phyloP scores from a whole-genome alignment of 2,888 invertebrate genomes.

The Parnassius mnemosyne region DNA sequence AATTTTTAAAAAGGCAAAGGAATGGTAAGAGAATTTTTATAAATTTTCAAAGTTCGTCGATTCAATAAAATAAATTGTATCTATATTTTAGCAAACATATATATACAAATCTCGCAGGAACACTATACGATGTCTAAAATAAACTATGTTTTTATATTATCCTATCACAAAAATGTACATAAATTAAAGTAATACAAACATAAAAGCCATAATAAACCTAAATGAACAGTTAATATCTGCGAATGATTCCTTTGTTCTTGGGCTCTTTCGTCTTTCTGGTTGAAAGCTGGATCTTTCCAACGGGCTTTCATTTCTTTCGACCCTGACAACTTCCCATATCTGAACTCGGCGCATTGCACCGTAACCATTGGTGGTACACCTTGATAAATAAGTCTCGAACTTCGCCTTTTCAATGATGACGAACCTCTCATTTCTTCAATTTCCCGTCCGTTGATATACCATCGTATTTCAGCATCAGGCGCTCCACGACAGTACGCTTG shows the following conservation, averaged over 20 bases:
- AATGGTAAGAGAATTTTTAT: neutral
- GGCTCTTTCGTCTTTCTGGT: conserved; percentile 39
- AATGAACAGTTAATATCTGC: conserved; percentile 26
- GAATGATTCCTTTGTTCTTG: conserved; percentile 43
- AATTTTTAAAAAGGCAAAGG: no score
- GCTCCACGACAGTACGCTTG: conserved; percentile 62
- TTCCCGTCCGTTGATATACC: conserved; percentile 68
- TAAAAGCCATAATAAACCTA: conserved; percentile 31
- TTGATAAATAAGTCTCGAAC: conserved; percentile 53
- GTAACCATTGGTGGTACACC: conserved; percentile 73
- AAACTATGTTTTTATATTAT: conserved; percentile 8
- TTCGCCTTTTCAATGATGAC: conserved; percentile 46
- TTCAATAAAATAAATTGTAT: conserved; percentile 21
- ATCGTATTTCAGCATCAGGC: conserved; percentile 57
- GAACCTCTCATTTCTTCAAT: conserved; percentile 51
- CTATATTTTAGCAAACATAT: conserved; percentile 19
- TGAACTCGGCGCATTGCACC: conserved; percentile 73
- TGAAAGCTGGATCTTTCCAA: conserved; percentile 44
- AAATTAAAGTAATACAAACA: conserved; percentile 26
- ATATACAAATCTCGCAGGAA: conserved; percentile 26
- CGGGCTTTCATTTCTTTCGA: conserved; percentile 56
- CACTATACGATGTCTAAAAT: neutral
- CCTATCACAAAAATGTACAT: conserved; percentile 2
- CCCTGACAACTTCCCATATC: conserved; percentile 67
- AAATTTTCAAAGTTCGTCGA: conserved; percentile 1